phyloP scores from a whole-genome alignment of 53 echinoderm and acorn worm species.

The Pentamera pediparva region DNA sequence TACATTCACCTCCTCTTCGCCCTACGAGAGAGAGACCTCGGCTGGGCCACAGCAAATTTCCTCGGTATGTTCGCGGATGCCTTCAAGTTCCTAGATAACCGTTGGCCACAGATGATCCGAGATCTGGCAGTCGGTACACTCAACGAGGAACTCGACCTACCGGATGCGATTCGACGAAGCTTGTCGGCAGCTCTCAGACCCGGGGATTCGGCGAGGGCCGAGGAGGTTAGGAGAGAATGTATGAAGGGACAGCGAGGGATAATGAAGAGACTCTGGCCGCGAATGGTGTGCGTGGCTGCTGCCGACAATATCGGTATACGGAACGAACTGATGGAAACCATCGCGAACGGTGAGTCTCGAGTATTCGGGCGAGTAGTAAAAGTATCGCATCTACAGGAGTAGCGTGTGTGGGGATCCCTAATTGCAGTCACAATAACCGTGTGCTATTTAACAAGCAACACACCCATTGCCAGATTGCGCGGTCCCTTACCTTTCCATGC shows the following conservation, averaged over 20 bases:
- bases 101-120: conserved; percentile 8
- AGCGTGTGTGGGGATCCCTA: too few species aligned
- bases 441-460: too few species aligned
- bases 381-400: too few species aligned
- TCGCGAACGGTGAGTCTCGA: neutral
- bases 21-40: conserved; percentile 18
- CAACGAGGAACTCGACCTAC: neutral
- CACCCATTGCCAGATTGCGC: too few species aligned
- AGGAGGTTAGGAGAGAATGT: neutral
- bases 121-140: neutral
- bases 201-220: neutral
- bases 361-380: too few species aligned
- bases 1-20: conserved; percentile 39
- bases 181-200: neutral
- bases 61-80: conserved; percentile 2
- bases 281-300: neutral
- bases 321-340: neutral
- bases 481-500: too few species aligned
- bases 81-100: conserved; percentile 20
- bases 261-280: conserved; percentile 1
- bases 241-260: neutral
- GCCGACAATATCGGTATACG: neutral
- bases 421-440: too few species aligned
- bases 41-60: neutral
- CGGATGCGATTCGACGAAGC: neutral